Evolutionary conservation across 2,888 invertebrate species (phyloP).

Genomic region (Rotaria magnacalcarata): DNA sequence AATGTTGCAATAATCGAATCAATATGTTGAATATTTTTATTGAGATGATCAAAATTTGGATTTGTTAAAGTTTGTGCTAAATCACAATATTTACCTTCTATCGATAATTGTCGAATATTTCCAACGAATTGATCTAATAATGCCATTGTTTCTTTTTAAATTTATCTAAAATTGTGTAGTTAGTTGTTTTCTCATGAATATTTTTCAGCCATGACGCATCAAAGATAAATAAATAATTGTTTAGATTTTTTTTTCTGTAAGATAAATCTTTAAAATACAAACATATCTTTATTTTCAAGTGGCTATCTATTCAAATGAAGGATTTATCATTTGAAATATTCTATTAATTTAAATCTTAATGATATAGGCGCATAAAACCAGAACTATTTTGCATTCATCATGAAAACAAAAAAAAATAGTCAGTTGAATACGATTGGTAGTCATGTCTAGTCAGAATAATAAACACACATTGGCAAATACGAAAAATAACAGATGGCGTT

Average conservation of each 20-base stretch:
- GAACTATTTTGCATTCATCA: no score
- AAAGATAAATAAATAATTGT: no score
- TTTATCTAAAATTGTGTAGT: background rate
- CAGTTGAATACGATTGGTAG: background rate
- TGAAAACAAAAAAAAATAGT: background rate
- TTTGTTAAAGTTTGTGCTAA: background rate
- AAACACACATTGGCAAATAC: background rate
- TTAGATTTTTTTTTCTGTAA: no score
- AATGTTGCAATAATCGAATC: conserved; percentile 8
- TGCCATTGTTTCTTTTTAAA: background rate
- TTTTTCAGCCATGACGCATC: no score
- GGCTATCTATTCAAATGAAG: no score
- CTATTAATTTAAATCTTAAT: background rate
- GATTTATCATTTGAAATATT: no score
- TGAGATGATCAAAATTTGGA: background rate
- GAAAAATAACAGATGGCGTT: background rate
- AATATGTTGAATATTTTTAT: conserved; percentile 32
- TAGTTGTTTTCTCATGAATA: no score
- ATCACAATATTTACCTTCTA: background rate
- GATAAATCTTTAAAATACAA: no score
- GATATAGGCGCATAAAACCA: background rate
- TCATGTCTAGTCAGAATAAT: background rate
- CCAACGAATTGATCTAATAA: conserved; percentile 23
- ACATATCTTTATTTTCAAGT: no score
- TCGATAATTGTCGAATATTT: conserved; percentile 4